Evolutionary conservation across 2,113 vertebrate genomes (phyloP), one percentile per base, ranked within the genome.

Genomic region (Catharus bicknelli): DNA sequence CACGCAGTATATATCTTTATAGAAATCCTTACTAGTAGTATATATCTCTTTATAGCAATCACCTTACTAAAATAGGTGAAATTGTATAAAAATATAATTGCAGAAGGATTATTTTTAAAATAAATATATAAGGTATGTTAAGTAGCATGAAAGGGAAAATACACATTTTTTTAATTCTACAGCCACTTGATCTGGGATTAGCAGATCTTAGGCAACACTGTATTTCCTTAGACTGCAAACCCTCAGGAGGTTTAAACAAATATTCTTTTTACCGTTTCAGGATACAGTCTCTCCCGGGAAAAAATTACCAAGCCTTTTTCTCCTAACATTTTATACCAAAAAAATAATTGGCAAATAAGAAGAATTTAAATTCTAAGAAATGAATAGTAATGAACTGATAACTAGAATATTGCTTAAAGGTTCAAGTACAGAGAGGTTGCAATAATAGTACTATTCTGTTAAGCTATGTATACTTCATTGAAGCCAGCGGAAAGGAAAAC

Each of bases 401-500:
- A 95, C 70, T 61, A 85, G 91, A 96, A 95, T 85, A 93, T 94
- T 94, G 83, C 92, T 97, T 94, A 72, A 95, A 96, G 80, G 89
- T 87, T 96, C 67, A 93, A 84, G 86, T 47, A 95, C 77, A 57
- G 50, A 90, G 94, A 86, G 88, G 77, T 62, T 61, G 74, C 53
- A 96, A 93, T 88, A 87, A 94, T 75, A 91, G 68, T 67, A 83
- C 90, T 91, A 54, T 68, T 93, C 87, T 86, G 87, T 82, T 96
- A 93, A 94, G 90, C 87, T 90, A 92, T 45, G 93, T 94, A 34
- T 90, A 83, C 80, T 77, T 96, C 94, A 95, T 68, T 29, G 73
- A 96, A 95, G 89, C 94, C 94, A 95, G 92, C 55, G 64, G 89
- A 96, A 95, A 96, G 91, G 95, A 95, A 97, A 96, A 70, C 88